Base-by-base conservation (phyloP, 1,140 invertebrate genomes). In the Cardiocondyla obscurior region DNA sequence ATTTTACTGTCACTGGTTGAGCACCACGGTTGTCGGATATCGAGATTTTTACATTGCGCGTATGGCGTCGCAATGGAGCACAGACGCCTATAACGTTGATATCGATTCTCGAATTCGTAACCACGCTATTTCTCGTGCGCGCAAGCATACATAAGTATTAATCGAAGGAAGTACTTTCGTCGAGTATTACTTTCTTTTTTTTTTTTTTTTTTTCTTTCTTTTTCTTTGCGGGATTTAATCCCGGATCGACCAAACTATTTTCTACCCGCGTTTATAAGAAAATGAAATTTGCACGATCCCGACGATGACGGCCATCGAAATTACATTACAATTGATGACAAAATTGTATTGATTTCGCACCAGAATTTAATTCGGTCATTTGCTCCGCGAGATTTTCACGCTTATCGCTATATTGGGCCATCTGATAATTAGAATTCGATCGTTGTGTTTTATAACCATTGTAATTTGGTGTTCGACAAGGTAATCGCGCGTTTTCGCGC, bases 41-140 rank as follows among this genome's bases (percentile, higher is more conserved):
- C 65, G 76, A 85, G 83, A 85, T 86, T 82, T 85, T 86, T 85
- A 62, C 73, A 85, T 81, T 70, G 83, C 74, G 46, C 62, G 74
- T 55, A 81, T 73, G 72, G 55, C 36, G 49, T 28, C 60, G 67
- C 69, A 79, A 57, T 53, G 44, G 62, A 79, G 55, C 60, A 51
- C 58, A 73, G 81, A 70, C 65, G 58, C 42, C 77, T 70, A 81
- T 85, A 86, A 81, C 60, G 42, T 51, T 55, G 85, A 86, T 85
- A 86, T 85, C 69, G 84, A 85, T 85, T 85, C 74, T 84, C 49
- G 53, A 84, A 85, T 76, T 58, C 44, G 53, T 49, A 46, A 67
- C 49, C 25, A 25, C 76, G 51, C 58, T 49, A 19, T 72, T 51
- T 53, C 57, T 62, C 22, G 8, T 36, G 36, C 25, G 77, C 62